Conservation (phyloP, 2,113 vertebrate genomes). For the Daphoenositta chrysoptera region DNA sequence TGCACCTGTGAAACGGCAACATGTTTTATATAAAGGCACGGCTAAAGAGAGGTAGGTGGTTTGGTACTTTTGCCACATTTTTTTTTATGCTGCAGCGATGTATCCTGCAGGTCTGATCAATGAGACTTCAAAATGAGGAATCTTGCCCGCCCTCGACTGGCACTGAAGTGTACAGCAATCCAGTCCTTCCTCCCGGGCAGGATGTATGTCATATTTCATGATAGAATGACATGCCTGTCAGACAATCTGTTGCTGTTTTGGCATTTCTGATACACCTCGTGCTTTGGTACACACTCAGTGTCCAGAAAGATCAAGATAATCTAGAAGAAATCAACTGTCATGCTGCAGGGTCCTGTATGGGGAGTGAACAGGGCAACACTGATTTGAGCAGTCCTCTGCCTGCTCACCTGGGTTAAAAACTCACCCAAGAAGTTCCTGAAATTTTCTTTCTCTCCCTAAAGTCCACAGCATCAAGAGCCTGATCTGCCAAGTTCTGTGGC, state of each 20-base stretch:
- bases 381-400: not conserved
- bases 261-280: not conserved
- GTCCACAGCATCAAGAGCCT: not conserved
- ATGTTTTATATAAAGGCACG: not conserved
- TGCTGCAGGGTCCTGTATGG: not conserved
- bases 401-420: not conserved
- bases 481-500: not conserved
- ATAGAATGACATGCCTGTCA: not conserved
- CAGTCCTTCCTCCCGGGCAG: not conserved
- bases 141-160: not conserved
- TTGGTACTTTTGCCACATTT: not conserved
- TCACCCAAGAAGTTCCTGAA: not conserved
- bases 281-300: not conserved
- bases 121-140: not conserved
- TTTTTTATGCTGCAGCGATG: not conserved
- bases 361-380: not conserved
- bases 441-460: not conserved
- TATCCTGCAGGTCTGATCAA: not conserved
- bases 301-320: not conserved
- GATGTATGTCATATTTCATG: not conserved
- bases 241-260: not conserved
- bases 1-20: fast-evolving
- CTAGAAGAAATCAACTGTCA: not conserved
- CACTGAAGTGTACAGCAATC: not conserved
- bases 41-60: not conserved